These are phyloP conservation scores for Vulpes vulpes DNA, from an alignment of 2,113 vertebrate species.

Conservation along the genomic window DNA sequence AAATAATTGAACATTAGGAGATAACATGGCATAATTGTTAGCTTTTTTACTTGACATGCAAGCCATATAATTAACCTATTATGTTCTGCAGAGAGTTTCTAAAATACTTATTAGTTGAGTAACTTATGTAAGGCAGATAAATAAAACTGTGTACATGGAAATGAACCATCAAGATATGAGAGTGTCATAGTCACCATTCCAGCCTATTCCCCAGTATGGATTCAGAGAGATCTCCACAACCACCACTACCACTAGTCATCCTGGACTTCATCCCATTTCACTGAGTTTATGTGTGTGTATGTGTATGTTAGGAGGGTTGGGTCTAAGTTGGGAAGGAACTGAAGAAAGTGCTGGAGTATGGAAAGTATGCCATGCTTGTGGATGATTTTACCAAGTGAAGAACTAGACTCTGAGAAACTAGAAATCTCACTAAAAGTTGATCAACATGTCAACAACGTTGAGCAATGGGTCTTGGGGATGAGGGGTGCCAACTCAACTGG, in stretches of 20 bases:
- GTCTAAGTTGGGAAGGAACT: not conserved
- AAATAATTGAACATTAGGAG: not conserved
- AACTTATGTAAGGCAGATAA: not conserved
- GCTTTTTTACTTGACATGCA: not conserved
- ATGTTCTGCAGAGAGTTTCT: not conserved
- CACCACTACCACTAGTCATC: not conserved
- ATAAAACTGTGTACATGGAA: not conserved
- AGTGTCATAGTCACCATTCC: not conserved
- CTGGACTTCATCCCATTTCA: not conserved
- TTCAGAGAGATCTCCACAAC: not conserved
- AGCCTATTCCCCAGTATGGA: not conserved
- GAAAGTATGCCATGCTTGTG: not conserved
- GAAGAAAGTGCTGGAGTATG: not conserved
- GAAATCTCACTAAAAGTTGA: not conserved
- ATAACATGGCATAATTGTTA: not conserved
- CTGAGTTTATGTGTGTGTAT: not conserved
- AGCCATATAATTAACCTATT: not conserved
- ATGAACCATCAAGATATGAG: not conserved
- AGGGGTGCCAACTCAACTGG: not conserved
- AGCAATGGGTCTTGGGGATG: not conserved
- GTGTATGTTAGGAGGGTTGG: not conserved
- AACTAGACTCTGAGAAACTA: not conserved
- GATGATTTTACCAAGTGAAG: not conserved
- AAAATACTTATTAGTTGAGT: not conserved
- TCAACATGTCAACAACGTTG: not conserved